Evolutionary conservation across 2,888 invertebrate genomes (phyloP), one percentile per base, ranked within the genome.

Genomic region (Camponotus fellah): DNA sequence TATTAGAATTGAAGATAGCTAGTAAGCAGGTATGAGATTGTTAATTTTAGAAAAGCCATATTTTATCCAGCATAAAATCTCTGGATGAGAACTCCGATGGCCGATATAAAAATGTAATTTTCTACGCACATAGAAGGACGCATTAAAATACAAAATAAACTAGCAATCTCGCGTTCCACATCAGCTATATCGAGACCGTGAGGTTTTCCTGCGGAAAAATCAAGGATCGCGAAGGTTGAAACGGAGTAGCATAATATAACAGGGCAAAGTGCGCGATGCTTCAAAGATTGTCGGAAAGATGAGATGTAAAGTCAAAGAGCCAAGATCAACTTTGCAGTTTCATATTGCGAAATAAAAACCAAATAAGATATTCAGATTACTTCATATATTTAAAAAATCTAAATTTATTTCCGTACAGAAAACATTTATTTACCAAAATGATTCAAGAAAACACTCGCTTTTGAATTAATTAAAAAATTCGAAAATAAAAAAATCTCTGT

Each of bases 71-170:
- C 6, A 0, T 46, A 43, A 60, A 76, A 66, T 40, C 5, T 66
- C 53, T 12, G 37, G 65, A n/a, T 12, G 32, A 56, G 5, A 26
- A 2, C 26, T 26, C 26, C 26, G 26, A 43, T 53, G 56, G 40
- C 5, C 40, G n/a, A 56, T 53, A 56, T 53, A 77, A 71, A 68
- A 60, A 62, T n/a, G 26, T 46, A 60, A 58, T 34, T 14, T 4
- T 75, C 14, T 40, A 37, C 21, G 6, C 34, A 60, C 26, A 21
- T 21, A 26, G n/a, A 3, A 53, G 17, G 40, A 56, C 8, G 56
- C 10, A 65, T 75, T 75, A 53, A 71, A 80, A 80, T 9, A 83
- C 21, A 80, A 80, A 80, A 60, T 17, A 46, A 80, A 49, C 46
- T 71, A 37, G 12, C 58, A 46, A 80, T 72, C 46, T 72, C 12